Conservation (phyloP, 2,113 vertebrate species). For the Gulo gulo region DNA sequence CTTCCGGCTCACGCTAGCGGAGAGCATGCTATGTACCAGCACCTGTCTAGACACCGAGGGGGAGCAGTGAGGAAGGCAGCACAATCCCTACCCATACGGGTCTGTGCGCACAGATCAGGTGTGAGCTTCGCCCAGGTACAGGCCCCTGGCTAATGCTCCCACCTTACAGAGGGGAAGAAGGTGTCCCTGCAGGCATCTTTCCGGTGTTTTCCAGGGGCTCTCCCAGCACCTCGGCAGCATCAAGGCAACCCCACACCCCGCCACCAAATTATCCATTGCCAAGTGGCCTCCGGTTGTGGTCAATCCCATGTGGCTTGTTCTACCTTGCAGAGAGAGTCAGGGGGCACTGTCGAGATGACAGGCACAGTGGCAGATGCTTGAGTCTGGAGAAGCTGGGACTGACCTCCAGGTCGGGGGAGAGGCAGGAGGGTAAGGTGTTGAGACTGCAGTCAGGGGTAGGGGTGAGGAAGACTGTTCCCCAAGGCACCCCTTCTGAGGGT, state of each 20-base stretch:
- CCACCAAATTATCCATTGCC: accelerated
- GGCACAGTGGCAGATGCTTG: background rate
- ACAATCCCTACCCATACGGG: accelerated
- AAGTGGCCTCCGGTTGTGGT: background rate
- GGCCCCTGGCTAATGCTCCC: background rate
- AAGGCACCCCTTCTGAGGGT: background rate
- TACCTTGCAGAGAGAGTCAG: background rate
- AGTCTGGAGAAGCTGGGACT: background rate
- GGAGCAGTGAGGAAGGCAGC: background rate
- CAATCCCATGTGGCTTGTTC: background rate
- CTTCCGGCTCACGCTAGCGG: accelerated
- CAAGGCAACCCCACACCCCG: accelerated
- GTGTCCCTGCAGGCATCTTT: background rate
- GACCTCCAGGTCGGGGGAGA: background rate
- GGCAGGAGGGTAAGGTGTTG: background rate
- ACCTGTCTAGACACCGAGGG: no score
- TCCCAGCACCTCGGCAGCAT: no score
- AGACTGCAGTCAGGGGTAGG: accelerated
- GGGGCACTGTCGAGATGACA: background rate
- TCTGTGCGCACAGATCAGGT: background rate
- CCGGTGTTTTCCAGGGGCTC: accelerated
- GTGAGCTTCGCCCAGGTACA: accelerated
- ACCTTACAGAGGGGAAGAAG: background rate
- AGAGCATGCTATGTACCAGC: background rate
- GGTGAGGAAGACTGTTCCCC: background rate